A percentile compares a stretch with the other conserved stretches of the same genome.
Evolutionary conservation across 2,888 invertebrate species (phyloP).

Genomic region (Tiliacea citrago): DNA sequence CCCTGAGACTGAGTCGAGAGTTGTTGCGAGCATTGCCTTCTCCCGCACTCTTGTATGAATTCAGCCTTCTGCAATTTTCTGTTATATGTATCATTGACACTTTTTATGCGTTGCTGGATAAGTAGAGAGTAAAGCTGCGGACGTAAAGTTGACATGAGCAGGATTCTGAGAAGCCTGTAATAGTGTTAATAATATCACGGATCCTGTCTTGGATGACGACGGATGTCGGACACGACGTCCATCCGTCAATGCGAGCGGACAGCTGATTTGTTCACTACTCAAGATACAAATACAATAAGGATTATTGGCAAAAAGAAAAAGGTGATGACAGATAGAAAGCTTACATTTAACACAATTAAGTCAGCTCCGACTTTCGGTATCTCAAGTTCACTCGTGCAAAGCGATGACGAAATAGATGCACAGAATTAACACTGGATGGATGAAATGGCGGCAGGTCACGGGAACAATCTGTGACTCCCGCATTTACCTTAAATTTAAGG

Average conservation of each 20-base stretch:
- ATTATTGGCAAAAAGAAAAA: not conserved
- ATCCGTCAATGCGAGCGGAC: constrained; percentile 1
- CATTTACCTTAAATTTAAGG: too few species aligned
- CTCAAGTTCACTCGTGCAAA: too few species aligned
- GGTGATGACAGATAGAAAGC: not conserved
- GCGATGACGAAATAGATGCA: too few species aligned
- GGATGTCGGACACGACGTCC: constrained; percentile 23
- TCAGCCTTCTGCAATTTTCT: constrained; percentile 21
- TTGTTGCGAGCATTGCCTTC: too few species aligned
- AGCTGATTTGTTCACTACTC: constrained; percentile 7
- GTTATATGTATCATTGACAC: not conserved
- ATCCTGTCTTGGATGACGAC: constrained; percentile 18
- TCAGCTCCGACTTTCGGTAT: too few species aligned
- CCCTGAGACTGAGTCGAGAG: too few species aligned
- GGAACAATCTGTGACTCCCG: too few species aligned
- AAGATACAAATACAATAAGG: not conserved
- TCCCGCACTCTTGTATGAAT: too few species aligned
- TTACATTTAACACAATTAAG: not conserved
- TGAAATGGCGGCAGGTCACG: too few species aligned
- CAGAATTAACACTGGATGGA: too few species aligned
- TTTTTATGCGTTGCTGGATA: constrained; percentile 54
- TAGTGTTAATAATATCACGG: constrained; percentile 46
- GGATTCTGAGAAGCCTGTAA: constrained; percentile 45
- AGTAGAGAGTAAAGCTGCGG: constrained; percentile 40
- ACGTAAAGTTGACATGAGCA: constrained; percentile 39